Percentiles rank a stretch among this genome's conserved stretches.
phyloP scores from a whole-genome alignment of 2,888 invertebrate genomes.

The Lasioglossum morio region DNA sequence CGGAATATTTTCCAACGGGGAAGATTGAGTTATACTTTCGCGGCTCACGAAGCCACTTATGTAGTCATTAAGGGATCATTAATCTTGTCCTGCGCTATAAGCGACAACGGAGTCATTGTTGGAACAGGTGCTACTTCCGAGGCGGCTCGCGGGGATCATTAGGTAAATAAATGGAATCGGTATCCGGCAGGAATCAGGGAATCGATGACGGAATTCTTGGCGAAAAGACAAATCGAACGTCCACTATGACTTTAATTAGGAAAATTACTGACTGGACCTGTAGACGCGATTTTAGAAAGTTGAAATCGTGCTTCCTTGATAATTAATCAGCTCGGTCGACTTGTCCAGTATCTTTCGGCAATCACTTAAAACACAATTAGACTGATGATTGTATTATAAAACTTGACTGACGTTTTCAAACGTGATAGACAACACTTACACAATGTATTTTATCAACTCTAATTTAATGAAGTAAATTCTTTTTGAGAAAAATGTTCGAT shows the following conservation, averaged over 20 bases:
- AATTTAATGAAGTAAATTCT: not conserved
- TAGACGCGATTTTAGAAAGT: not conserved
- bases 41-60: slow-evolving; percentile 74
- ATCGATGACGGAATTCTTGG: slow-evolving; percentile 31
- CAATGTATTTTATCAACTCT: too few relatives aligned
- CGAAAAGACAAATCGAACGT: not conserved
- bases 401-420: too few relatives aligned
- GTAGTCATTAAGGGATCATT: slow-evolving; percentile 81
- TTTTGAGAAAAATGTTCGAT: too few relatives aligned
- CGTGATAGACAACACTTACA: too few relatives aligned
- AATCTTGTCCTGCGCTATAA: slow-evolving; percentile 75
- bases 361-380: not conserved
- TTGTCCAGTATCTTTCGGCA: not conserved
- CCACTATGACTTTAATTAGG: slow-evolving; percentile 14
- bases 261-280: not conserved
- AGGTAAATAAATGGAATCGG: slow-evolving; percentile 46
- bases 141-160: slow-evolving; percentile 46
- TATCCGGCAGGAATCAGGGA: slow-evolving; percentile 29
- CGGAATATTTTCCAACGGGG: slow-evolving; percentile 50
- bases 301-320: not conserved
- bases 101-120: slow-evolving; percentile 71
- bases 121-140: slow-evolving; percentile 67
- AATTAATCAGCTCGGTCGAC: not conserved
- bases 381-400: not conserved
- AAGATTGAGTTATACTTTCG: slow-evolving; percentile 76